Percentiles rank a stretch among this genome's conserved stretches.
These are phyloP conservation scores for Huso huso DNA, from an alignment of 2,797 vertebrate species.

Conservation along the genomic window DNA sequence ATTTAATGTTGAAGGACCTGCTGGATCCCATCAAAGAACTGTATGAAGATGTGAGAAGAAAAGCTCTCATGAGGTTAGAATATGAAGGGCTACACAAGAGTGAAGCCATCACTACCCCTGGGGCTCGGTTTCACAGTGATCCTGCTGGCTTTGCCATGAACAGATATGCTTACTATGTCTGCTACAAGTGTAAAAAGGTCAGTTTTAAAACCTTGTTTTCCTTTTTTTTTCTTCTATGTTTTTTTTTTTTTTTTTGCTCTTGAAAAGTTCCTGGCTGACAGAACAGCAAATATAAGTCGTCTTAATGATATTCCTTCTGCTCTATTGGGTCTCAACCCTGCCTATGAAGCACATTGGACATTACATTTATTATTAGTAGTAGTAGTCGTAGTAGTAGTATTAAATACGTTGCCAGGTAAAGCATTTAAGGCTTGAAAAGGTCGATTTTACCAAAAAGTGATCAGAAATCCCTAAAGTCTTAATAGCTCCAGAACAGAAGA, in stretches of 20 bases:
- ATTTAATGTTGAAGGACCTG: conserved; percentile 90
- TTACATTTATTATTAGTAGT: no score
- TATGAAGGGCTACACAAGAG: conserved; percentile 97
- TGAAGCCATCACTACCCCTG: conserved; percentile 92
- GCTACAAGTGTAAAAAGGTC: conserved; percentile 99
- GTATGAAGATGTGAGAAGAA: conserved; percentile 93
- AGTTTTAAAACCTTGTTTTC: not conserved
- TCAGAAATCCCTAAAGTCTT: no score
- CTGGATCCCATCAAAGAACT: conserved; percentile 97
- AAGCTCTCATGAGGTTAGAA: conserved; percentile 94
- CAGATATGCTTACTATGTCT: conserved; percentile 97
- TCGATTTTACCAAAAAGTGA: no score
- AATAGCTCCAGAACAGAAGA: no score
- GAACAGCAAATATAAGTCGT: no score
- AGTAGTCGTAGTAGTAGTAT: no score
- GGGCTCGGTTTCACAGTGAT: conserved; percentile 97
- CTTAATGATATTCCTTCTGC: no score
- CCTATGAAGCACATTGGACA: no score
- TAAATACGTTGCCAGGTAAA: no score
- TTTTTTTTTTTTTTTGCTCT: not conserved
- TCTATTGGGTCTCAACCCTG: no score
- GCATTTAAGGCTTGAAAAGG: no score
- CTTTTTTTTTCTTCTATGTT: not conserved
- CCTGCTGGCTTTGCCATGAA: conserved; percentile 98
- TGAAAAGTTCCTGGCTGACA: no score